Evolutionary conservation across 2,888 invertebrate species (phyloP).

Genomic region (Augiades crinisus): DNA sequence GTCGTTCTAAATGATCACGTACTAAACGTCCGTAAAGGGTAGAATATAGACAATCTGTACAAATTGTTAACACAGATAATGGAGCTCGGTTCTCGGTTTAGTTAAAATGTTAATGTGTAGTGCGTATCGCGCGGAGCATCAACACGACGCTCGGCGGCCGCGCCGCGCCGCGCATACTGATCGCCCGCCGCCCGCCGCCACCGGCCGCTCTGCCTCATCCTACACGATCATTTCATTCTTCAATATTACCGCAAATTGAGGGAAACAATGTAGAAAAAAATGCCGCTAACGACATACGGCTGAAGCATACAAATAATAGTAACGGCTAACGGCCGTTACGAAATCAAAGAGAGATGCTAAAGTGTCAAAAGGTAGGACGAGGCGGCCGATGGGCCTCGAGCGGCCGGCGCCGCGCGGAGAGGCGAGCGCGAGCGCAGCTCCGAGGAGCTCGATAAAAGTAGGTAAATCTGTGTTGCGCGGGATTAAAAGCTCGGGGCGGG

Average conservation of each 20-base stretch:
- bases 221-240: too few species aligned
- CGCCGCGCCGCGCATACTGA: constrained; percentile 25
- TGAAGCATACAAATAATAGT: too few species aligned
- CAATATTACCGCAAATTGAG: too few species aligned
- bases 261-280: too few species aligned
- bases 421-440: constrained; percentile 18
- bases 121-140: constrained; percentile 13
- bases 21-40: background rate
- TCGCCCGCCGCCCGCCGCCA: background rate
- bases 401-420: background rate
- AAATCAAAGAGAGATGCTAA: constrained; percentile 4
- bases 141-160: constrained; percentile 33
- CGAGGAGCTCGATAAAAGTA: constrained; percentile 17
- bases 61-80: constrained; percentile 23
- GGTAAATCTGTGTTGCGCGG: constrained; percentile 18
- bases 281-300: too few species aligned
- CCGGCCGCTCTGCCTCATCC: background rate
- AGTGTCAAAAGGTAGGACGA: constrained; percentile 1
- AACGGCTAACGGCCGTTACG: too few species aligned
- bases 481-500: constrained; percentile 33
- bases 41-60: constrained; percentile 8
- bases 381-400: background rate
- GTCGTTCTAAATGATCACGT: background rate
- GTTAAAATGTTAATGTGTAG: constrained; percentile 24
- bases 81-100: constrained; percentile 10